Evolutionary conservation across 2,888 invertebrate species (phyloP).

Genomic region (Morpho helenor): DNA sequence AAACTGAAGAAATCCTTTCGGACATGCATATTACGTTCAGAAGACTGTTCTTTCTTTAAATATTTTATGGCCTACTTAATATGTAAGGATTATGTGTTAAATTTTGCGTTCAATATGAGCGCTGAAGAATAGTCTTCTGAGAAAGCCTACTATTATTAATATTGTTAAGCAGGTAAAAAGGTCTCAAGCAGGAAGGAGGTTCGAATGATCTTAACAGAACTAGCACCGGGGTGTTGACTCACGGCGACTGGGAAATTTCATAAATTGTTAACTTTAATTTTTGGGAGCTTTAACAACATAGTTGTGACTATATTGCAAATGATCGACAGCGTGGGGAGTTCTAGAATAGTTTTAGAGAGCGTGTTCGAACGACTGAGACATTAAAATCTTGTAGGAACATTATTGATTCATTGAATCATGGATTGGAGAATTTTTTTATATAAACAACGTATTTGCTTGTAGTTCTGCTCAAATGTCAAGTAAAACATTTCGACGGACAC

Average conservation of each 20-base stretch:
- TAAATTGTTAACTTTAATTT: not conserved
- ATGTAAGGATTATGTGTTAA: not conserved
- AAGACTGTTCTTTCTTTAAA: conserved; percentile 2
- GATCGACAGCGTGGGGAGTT: too few species aligned
- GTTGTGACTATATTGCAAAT: too few species aligned
- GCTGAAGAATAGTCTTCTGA: conserved; percentile 5
- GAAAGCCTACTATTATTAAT: not conserved
- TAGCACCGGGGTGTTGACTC: not conserved
- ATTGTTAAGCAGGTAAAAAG: conserved; percentile 1
- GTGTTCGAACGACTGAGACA: too few species aligned
- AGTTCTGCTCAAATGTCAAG: too few species aligned
- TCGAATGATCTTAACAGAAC: conserved; percentile 12
- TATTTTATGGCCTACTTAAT: not conserved
- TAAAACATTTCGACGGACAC: too few species aligned
- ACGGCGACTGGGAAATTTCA: too few species aligned
- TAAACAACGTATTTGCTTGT: too few species aligned
- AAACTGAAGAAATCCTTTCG: conserved; percentile 1
- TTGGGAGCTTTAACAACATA: too few species aligned
- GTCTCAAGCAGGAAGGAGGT: conserved; percentile 21
- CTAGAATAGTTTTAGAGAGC: too few species aligned
- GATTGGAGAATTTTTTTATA: too few species aligned
- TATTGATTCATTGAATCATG: too few species aligned
- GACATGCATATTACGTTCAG: conserved; percentile 4
- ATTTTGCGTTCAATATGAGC: not conserved
- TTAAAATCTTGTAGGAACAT: too few species aligned